Evolutionary conservation across 2,888 invertebrate species (phyloP), one percentile per base, ranked within the genome.

Genomic region (Microdon myrmicae): DNA sequence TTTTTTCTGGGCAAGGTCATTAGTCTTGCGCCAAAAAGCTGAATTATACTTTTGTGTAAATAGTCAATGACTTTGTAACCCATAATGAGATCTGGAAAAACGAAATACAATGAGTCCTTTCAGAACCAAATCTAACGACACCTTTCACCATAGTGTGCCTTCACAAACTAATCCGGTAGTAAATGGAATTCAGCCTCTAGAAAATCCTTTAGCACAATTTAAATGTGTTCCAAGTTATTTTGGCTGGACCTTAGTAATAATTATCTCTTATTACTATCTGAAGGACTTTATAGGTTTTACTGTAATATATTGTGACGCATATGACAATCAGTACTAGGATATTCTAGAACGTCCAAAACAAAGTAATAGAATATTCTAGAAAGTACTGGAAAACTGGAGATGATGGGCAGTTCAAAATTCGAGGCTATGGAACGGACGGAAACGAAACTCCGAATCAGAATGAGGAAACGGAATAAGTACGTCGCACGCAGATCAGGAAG

Each of bases 151-250:
- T 70, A 76, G 29, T 70, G 69, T 1, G 70, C 70, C 9, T 68
- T 70, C 4, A 69, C 61, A 10, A 76, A 71, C 6, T 78, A 39
- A 70, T 77, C 75, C 0, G 60, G 43, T 0, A 79, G 58, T 4
- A 79, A 61, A 19, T 72, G 71, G 19, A 67, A 71, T 48, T 78
- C 72, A 1, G 68, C 68, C 68, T 77, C 75, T 4, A 79, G 54
- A 35, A 79, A 75, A 54, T 78, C 79, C 28, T 77, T 75, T 13
- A 79, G 39, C 28, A 78, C 72, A 10, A 77, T 54, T 41, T 75
- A 73, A 26, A 75, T 37, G 16, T 77, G 72, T 13, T 74, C 73
- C 3, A 23, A 7, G 9, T 68, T 56, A 2, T 51, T 44, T 22
- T 66, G 67, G 14, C 72, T 72, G 23, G 12, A 55, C 53, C 43